Evolutionary conservation across 1,140 invertebrate genomes (phyloP).

Genomic region (Agraylea sexmaculata): DNA sequence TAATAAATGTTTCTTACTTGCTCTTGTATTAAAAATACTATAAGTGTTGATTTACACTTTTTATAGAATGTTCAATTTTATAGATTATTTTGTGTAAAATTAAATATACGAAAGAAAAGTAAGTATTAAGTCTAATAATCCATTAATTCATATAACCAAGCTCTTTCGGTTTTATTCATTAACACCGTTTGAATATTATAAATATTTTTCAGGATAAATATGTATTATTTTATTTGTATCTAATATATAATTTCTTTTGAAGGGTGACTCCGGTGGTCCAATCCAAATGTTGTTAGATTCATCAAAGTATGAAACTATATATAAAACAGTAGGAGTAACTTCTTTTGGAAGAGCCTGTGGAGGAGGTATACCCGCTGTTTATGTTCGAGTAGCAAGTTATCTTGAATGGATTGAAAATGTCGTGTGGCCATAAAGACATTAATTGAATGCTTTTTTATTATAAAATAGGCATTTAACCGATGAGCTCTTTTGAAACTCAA

Average conservation of each 20-base stretch:
- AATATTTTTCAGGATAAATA: not conserved
- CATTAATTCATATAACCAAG: too few relatives aligned
- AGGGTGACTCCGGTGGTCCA: slow-evolving; percentile 52
- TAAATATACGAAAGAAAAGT: too few relatives aligned
- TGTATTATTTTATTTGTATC: not conserved
- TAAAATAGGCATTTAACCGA: too few relatives aligned
- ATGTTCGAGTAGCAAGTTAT: slow-evolving; percentile 48
- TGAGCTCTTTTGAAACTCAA: too few relatives aligned
- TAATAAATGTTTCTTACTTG: too few relatives aligned
- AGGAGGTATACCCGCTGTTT: slow-evolving; percentile 44
- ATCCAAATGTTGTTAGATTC: slow-evolving; percentile 9
- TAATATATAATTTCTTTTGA: not conserved
- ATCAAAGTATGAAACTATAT: slow-evolving; percentile 21
- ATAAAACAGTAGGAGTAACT: slow-evolving; percentile 43
- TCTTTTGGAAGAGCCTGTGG: slow-evolving; percentile 49
- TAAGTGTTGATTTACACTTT: too few relatives aligned
- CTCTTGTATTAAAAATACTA: too few relatives aligned
- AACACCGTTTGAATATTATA: not conserved
- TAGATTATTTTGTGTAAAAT: too few relatives aligned
- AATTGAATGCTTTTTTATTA: too few relatives aligned
- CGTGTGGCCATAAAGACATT: slow-evolving; percentile 42
- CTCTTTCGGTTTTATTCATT: too few relatives aligned
- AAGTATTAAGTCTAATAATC: too few relatives aligned
- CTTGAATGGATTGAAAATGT: slow-evolving; percentile 55
- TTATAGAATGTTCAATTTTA: too few relatives aligned